These are phyloP conservation scores for Drosophila macrospina DNA, from an alignment of 2,888 invertebrate genomes.

Conservation along the genomic window DNA sequence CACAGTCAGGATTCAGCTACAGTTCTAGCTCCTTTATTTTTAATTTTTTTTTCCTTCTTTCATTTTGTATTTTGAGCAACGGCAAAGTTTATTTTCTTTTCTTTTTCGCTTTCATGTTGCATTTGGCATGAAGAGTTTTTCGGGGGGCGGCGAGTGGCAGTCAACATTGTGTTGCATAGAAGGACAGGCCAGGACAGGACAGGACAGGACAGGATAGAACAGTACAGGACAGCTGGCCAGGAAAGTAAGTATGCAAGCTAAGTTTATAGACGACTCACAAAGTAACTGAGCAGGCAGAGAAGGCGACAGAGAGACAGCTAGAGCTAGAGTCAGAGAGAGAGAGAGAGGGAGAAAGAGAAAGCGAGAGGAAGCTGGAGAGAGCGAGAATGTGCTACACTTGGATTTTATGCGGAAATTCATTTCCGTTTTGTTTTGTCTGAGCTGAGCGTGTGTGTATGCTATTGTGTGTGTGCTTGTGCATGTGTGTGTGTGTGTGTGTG, in stretches of 20 bases:
- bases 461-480: no score
- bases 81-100: slow-evolving; percentile 59
- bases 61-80: no score
- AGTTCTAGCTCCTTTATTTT: slow-evolving; percentile 9
- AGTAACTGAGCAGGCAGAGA: slow-evolving; percentile 37
- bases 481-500: slow-evolving; percentile 30
- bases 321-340: neutral
- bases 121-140: slow-evolving; percentile 62
- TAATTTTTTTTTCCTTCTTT: slow-evolving; percentile 7
- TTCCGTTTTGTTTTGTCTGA: slow-evolving; percentile 66
- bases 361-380: neutral
- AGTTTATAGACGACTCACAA: slow-evolving; percentile 68
- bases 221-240: slow-evolving; percentile 56
- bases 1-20: slow-evolving; percentile 5
- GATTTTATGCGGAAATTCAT: slow-evolving; percentile 75
- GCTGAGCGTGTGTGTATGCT: slow-evolving; percentile 18
- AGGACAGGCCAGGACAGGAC: slow-evolving; percentile 22
- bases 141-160: neutral
- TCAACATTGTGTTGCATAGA: slow-evolving; percentile 66
- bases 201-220: slow-evolving; percentile 20
- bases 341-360: neutral
- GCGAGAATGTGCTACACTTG: slow-evolving; percentile 48
- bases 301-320: neutral
- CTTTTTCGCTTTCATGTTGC: slow-evolving; percentile 68
- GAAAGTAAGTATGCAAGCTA: slow-evolving; percentile 67